These are phyloP conservation scores for Cyphomyrmex costatus DNA, from an alignment of 1,140 invertebrate genomes.

Conservation along the genomic window DNA sequence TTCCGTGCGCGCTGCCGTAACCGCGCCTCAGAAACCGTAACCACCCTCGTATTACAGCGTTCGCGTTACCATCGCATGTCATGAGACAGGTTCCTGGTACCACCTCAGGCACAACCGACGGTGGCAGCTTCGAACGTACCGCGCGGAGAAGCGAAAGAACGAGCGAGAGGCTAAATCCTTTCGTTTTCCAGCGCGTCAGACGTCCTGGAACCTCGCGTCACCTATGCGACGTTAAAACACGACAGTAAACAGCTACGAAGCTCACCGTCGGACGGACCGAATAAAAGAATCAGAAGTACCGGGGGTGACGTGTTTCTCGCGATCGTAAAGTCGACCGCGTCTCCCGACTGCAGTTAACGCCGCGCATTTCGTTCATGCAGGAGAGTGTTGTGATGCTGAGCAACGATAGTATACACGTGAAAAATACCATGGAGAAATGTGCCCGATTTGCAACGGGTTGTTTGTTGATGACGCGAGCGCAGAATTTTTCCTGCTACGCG, in stretches of 20 bases:
- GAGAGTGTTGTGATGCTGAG: neutral
- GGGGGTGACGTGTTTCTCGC: neutral
- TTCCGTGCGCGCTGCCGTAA: slow-evolving; percentile 58
- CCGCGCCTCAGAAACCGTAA: slow-evolving; percentile 62
- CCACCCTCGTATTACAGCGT: slow-evolving; percentile 48
- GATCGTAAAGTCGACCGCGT: slow-evolving; percentile 32
- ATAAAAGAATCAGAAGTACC: slow-evolving; percentile 53
- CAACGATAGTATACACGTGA: neutral
- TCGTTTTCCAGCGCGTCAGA: slow-evolving; percentile 22
- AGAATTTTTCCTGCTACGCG: slow-evolving; percentile 40
- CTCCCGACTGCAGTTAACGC: slow-evolving; percentile 17
- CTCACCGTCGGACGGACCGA: slow-evolving; percentile 17
- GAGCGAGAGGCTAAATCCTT: neutral
- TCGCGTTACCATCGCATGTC: slow-evolving; percentile 42
- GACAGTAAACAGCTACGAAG: slow-evolving; percentile 20
- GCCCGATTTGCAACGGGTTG: slow-evolving; percentile 21
- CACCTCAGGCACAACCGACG: neutral
- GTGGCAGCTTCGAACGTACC: slow-evolving; percentile 16
- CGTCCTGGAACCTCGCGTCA: slow-evolving; percentile 11
- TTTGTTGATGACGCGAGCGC: slow-evolving; percentile 28
- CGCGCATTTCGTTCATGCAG: slow-evolving; percentile 1
- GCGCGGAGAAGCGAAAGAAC: neutral
- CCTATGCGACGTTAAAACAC: slow-evolving; percentile 47
- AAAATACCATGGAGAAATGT: slow-evolving; percentile 14
- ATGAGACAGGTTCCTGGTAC: slow-evolving; percentile 49